A percentile compares a stretch with the other conserved stretches of the same genome.
These are phyloP conservation scores for Aproaerema taeniolella DNA, from an alignment of 2,888 invertebrate genomes.

Conservation along the genomic window DNA sequence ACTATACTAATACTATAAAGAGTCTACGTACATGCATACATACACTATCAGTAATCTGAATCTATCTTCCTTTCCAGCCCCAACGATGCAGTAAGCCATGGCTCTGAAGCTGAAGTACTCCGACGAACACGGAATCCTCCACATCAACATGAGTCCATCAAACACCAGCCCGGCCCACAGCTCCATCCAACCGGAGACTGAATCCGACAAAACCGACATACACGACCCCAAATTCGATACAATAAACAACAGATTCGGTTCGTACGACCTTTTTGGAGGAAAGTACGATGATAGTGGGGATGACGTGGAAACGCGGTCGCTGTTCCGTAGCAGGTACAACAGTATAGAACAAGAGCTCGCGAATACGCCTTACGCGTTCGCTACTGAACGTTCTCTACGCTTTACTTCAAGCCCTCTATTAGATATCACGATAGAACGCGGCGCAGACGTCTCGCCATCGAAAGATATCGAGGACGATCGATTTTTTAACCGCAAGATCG, in stretches of 20 bases:
- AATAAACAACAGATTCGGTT: conserved; percentile 62
- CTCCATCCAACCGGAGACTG: conserved; percentile 17
- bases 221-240: conserved; percentile 61
- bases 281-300: conserved; percentile 50
- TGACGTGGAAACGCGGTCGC: conserved; percentile 44
- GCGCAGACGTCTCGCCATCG: conserved; percentile 39
- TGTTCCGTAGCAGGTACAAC: conserved; percentile 70
- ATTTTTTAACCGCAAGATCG: conserved; percentile 48
- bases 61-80: too few species aligned
- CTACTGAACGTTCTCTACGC: conserved; percentile 46
- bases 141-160: conserved; percentile 63
- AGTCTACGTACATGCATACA: neutral
- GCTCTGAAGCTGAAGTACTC: conserved; percentile 65
- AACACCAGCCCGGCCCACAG: conserved; percentile 35
- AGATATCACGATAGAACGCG: conserved; percentile 53
- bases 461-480: conserved; percentile 59
- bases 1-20: neutral
- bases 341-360: conserved; percentile 70
- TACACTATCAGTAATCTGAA: too few species aligned
- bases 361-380: conserved; percentile 73
- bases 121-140: conserved; percentile 67
- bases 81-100: conserved; percentile 38
- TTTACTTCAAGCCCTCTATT: conserved; percentile 27
- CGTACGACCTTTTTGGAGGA: conserved; percentile 64
- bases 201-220: conserved; percentile 29